Base-by-base conservation (phyloP, 2,888 invertebrate species). In the Drosophila neonasuta region DNA sequence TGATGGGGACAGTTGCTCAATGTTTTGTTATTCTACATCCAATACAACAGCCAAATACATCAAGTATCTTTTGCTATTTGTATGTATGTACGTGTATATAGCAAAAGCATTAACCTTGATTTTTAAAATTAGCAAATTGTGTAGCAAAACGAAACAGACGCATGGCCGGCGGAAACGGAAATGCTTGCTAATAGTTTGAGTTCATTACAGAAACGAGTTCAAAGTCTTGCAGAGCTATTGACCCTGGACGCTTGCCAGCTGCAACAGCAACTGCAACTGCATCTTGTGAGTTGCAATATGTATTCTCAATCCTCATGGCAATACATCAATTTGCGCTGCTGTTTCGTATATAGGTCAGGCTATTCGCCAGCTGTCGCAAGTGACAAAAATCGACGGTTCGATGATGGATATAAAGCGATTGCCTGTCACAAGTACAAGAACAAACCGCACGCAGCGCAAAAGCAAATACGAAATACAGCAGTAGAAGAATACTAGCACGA, bases 1-100 rank as follows among this genome's bases (percentile, higher is more conserved):
- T 84, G 85, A 83, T 84, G 87, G 64, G 67, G 74, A 79, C 88
- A 83, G 85, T 80, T 83, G 83, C 57, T 74, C 80, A 83, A 74
- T 77, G 86, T 75, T 81, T 79, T 81, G 71, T 72, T 81, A 54
- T 57, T 56, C 44, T 49, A 30, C 36, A 50, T 24, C 24, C 24
- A 24, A 24, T 24, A 29, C 45, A 39, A 44, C 32, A 52, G 24
- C 24, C 24, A 49, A 36, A 59, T 45, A 51, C 41, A 42, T 29
- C 55, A 45, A 41, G 29, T 46, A 11, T 54, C 39, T 39, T 2
- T 39, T 39, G 10, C 36, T 39, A 2, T 39, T 3, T 39, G 11
- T n/a, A 39, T 39, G 11, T 32, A 20, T 34, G 48, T 49, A 29
- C 4, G 8, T 20, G 10, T 36, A 20, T 39, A 62, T 51, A 57